Percentiles rank a stretch among this genome's conserved stretches.
phyloP scores from a whole-genome alignment of 2,797 vertebrate species.

The Neosalanx taihuensis region DNA sequence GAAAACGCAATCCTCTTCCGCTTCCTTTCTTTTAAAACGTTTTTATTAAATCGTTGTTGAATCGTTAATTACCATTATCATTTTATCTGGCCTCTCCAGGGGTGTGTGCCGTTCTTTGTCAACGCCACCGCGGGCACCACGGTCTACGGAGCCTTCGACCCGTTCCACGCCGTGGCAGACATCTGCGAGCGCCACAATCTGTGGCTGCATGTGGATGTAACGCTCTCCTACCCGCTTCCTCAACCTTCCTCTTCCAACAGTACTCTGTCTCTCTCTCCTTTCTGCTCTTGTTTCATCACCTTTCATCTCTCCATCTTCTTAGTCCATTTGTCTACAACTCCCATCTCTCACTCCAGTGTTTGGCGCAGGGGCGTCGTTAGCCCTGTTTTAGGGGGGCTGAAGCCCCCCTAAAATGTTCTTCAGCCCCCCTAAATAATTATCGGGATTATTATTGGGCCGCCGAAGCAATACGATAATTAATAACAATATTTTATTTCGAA shows the following conservation, averaged over 20 bases:
- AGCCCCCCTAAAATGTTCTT: too few relatives aligned
- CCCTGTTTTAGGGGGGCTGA: too few relatives aligned
- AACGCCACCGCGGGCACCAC: conserved; percentile 73
- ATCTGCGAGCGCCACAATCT: conserved; percentile 63
- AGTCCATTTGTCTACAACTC: not conserved
- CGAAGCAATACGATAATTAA: too few relatives aligned
- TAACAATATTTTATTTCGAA: too few relatives aligned
- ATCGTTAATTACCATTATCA: not conserved
- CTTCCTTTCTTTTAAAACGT: too few relatives aligned
- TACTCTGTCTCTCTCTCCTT: not conserved
- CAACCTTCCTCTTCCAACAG: too few relatives aligned
- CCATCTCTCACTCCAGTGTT: not conserved
- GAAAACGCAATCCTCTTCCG: too few relatives aligned
- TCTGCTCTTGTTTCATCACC: not conserved
- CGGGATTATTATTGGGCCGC: too few relatives aligned
- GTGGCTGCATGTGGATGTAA: conserved; percentile 77
- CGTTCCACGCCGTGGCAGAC: conserved; percentile 62
- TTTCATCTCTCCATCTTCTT: not conserved
- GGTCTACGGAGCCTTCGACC: conserved; percentile 72
- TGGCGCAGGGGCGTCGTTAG: too few relatives aligned
- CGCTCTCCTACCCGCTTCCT: not conserved
- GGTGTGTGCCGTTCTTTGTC: conserved; percentile 72
- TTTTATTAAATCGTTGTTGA: too few relatives aligned
- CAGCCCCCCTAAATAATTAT: too few relatives aligned
- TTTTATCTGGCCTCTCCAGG: conserved; percentile 49